phyloP scores from a whole-genome alignment of 2,888 invertebrate genomes.

The Phortica magna region DNA sequence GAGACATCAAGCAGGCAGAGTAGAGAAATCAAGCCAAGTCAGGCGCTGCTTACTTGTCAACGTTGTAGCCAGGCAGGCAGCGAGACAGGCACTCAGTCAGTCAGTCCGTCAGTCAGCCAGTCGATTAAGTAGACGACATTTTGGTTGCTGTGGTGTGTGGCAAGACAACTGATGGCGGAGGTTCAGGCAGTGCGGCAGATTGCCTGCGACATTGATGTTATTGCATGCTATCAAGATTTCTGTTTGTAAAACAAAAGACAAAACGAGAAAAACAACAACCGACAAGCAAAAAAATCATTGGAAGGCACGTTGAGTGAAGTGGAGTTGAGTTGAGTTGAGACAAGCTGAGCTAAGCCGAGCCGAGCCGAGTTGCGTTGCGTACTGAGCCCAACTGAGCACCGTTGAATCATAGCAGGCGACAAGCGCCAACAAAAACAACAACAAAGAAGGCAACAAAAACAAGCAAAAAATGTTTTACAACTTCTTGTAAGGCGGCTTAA shows the following conservation, averaged over 20 bases:
- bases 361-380: background rate
- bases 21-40: background rate
- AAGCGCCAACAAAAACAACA: background rate
- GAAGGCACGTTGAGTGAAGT: constrained; percentile 37
- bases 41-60: constrained; percentile 15
- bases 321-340: background rate
- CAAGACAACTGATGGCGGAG: background rate
- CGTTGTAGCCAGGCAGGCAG: constrained; percentile 7
- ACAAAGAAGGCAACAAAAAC: constrained; percentile 29
- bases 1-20: background rate
- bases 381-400: background rate
- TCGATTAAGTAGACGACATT: constrained; percentile 28
- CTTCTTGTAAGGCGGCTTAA: constrained; percentile 69
- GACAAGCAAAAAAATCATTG: constrained; percentile 33
- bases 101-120: constrained; percentile 1
- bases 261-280: constrained; percentile 39
- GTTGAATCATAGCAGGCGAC: background rate
- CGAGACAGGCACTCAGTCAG: background rate
- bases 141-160: background rate
- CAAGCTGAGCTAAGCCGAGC: background rate
- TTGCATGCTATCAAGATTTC: constrained; percentile 58
- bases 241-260: constrained; percentile 50
- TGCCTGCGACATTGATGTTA: constrained; percentile 50
- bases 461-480: constrained; percentile 63
- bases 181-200: constrained; percentile 16